Percentiles rank a stretch among this genome's conserved stretches.
Evolutionary conservation across 2,113 vertebrate species (phyloP).

Genomic region (Aspiorhynchus laticeps): DNA sequence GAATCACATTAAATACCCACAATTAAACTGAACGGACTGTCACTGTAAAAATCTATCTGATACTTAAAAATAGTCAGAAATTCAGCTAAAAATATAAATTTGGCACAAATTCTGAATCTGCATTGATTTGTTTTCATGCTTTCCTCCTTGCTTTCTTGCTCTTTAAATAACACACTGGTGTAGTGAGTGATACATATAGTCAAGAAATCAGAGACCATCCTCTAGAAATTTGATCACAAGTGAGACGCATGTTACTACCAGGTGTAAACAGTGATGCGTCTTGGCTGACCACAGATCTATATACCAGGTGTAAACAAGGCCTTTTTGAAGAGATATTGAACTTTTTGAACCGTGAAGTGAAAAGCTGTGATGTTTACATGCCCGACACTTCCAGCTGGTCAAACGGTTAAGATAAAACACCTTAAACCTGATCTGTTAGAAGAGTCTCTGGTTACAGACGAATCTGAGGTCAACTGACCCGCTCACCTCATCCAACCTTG

Average conservation of each 20-base stretch:
- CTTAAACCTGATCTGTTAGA: constrained; percentile 10
- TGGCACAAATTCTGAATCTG: neutral
- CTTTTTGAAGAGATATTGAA: constrained; percentile 27
- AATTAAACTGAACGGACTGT: neutral
- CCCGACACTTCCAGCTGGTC: constrained; percentile 7
- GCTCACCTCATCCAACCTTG: neutral
- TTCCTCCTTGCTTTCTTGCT: neutral
- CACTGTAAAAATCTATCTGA: neutral
- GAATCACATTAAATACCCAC: too few relatives aligned
- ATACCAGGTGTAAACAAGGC: constrained; percentile 5
- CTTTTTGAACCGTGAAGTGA: constrained; percentile 17
- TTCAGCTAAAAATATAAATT: neutral
- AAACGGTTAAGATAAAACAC: constrained; percentile 17
- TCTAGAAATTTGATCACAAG: neutral
- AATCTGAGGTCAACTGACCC: constrained; percentile 14
- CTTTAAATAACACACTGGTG: neutral
- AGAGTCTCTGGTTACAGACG: constrained; percentile 24
- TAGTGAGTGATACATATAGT: neutral
- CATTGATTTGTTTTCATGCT: neutral
- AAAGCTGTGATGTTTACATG: constrained; percentile 39
- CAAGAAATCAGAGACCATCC: neutral
- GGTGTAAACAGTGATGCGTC: neutral
- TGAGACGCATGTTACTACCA: neutral
- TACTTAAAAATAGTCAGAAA: neutral
- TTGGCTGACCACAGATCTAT: neutral